Conservation (phyloP, 1,140 invertebrate genomes). For the Caerostris darwini region DNA sequence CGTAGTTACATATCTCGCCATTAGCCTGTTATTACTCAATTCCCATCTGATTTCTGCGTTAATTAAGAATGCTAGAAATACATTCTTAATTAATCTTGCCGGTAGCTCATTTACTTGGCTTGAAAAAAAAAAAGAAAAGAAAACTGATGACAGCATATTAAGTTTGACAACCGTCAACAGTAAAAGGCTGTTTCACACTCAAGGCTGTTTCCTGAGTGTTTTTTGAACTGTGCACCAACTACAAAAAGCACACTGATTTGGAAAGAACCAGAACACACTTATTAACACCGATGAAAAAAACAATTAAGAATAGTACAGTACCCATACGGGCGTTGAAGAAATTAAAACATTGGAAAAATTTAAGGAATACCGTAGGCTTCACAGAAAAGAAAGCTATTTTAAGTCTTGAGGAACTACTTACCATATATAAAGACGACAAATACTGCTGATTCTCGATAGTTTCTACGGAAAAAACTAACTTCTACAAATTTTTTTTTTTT, state of each 20-base stretch:
- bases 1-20: no score
- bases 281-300: slow-evolving; percentile 35
- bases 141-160: background rate
- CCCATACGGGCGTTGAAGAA: background rate
- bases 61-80: background rate
- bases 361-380: no score
- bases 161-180: background rate
- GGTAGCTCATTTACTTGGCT: background rate
- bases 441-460: no score
- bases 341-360: no score
- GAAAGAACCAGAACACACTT: background rate
- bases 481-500: no score
- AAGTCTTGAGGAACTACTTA: no score
- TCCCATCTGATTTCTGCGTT: background rate
- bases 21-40: background rate
- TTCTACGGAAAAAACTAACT: no score
- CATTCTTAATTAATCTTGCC: slow-evolving; percentile 16
- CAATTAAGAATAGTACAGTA: slow-evolving; percentile 29
- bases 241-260: background rate
- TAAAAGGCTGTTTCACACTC: background rate
- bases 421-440: no score
- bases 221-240: background rate
- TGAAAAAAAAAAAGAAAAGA: background rate
- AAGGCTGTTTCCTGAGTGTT: background rate
- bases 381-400: no score